phyloP scores from a whole-genome alignment of 2,888 invertebrate genomes.

The Chydorus sphaericus region DNA sequence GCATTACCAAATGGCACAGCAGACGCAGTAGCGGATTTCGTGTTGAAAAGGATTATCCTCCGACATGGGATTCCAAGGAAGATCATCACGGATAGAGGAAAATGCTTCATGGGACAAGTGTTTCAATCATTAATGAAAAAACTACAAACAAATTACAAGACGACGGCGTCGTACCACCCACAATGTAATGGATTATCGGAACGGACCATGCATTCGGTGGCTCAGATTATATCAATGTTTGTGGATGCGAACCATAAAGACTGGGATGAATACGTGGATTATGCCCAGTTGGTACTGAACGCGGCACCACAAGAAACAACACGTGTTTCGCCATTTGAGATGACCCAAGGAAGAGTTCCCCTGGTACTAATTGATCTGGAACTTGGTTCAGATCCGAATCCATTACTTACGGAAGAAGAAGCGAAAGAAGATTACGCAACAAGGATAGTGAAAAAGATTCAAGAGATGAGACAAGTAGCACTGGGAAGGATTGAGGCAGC shows the following conservation, averaged over 20 bases:
- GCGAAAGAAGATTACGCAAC: neutral
- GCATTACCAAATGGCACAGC: neutral
- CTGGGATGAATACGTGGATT: constrained; percentile 19
- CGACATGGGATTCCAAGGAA: constrained; percentile 14
- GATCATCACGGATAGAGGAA: constrained; percentile 19
- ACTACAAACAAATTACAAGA: constrained; percentile 16
- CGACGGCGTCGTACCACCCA: constrained; percentile 19
- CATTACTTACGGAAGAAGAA: neutral
- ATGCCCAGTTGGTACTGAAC: constrained; percentile 18
- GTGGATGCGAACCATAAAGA: constrained; percentile 16
- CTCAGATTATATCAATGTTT: constrained; percentile 18
- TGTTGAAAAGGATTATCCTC: constrained; percentile 17
- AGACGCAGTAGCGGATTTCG: constrained; percentile 7
- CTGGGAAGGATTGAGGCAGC: neutral
- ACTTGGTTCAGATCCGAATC: neutral
- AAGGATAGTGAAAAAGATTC: no score
- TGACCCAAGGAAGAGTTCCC: constrained; percentile 18
- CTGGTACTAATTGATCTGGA: constrained; percentile 14
- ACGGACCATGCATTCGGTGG: constrained; percentile 19
- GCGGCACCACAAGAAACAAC: constrained; percentile 17
- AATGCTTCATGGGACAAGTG: constrained; percentile 17
- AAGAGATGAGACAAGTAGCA: neutral
- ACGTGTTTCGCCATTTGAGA: constrained; percentile 17
- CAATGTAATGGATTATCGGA: constrained; percentile 20
- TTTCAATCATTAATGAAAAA: constrained; percentile 11